A percentile compares a stretch with the other conserved stretches of the same genome.
Conservation (phyloP, 2,888 invertebrate genomes). For the Temnothorax rugatulus region DNA sequence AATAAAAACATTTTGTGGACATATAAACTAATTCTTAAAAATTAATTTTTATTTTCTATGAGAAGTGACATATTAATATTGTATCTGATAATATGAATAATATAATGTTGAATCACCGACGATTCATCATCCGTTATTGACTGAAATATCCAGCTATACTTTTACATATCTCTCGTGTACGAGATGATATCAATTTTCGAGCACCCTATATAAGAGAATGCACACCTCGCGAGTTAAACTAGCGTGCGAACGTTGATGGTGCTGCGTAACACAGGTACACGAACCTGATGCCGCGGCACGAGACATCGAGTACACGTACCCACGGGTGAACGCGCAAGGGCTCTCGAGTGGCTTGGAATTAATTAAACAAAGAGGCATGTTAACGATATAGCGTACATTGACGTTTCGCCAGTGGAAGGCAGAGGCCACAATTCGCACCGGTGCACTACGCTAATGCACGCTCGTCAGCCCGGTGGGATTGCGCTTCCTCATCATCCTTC, state of each 20-base stretch:
- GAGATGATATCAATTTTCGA: conserved; percentile 17
- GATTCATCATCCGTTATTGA: background rate
- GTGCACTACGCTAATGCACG: conserved; percentile 19
- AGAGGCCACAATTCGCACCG: conserved; percentile 11
- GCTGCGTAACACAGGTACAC: conserved; percentile 22
- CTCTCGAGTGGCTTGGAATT: conserved; percentile 53
- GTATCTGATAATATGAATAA: background rate
- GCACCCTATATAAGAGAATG: conserved; percentile 20
- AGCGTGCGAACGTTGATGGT: conserved; percentile 55
- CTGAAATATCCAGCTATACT: background rate
- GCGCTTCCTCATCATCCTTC: conserved; percentile 32
- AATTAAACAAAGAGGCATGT: conserved; percentile 66
- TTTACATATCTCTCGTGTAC: background rate
- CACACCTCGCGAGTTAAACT: conserved; percentile 14
- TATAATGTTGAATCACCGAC: background rate
- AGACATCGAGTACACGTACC: conserved; percentile 36
- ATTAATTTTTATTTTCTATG: background rate
- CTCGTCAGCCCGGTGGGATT: conserved; percentile 29
- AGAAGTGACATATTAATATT: background rate
- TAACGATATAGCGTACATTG: conserved; percentile 66
- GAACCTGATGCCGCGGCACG: conserved; percentile 41
- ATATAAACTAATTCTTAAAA: background rate
- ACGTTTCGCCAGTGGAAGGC: conserved; percentile 33
- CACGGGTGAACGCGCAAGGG: conserved; percentile 36
- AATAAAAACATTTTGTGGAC: background rate